Base-by-base conservation (phyloP, 2,113 vertebrate species). In the Daboia siamensis region DNA sequence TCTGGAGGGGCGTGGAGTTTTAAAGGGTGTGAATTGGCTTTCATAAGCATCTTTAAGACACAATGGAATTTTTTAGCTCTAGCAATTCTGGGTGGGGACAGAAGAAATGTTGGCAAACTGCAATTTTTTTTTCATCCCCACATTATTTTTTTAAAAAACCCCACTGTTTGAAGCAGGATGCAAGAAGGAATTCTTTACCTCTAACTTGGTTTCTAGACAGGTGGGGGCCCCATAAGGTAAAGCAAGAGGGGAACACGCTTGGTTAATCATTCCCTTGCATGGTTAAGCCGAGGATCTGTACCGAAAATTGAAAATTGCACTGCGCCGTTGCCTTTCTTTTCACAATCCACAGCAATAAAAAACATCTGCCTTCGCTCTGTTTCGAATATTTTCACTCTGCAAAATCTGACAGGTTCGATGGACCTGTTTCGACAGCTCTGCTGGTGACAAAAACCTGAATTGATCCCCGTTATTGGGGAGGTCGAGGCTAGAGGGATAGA, bases 321-420 rank as follows among this genome's bases (percentile, higher is more conserved):
- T 33, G 64, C 17, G n/a, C 33, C 9, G 17, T 33, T 89, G 54
- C 33, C 54, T 55, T n/a, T 88, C 52, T 88, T 88, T 57, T 59
- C 55, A 89, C 24, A 56, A 24, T 29, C 2, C 87, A 89, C 88
- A 89, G 55, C 88, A 89, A 89, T 89, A 89, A 89, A 89, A 89
- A 89, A 59, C 44, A 48, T 89, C 39, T 59, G 55, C 44, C 1
- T 46, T 89, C 12, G 7, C 86, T 74, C 64, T 74, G 64, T 33
- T 74, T 74, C 33, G 55, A 20, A 20, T 20, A 1, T 20, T 33
- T 69, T 6, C 17, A 33, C n/a, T 74, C 17, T 74, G 33, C n/a
- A 74, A 74, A 33, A 74, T 33, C 12, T 74, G 64, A n/a, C 64
- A 74, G 64, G 13, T 3, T 74, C 7, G 5, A 8, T 2, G 13